Evolutionary conservation across 2,797 vertebrate genomes (phyloP).

Genomic region (Fistularia commersonii): DNA sequence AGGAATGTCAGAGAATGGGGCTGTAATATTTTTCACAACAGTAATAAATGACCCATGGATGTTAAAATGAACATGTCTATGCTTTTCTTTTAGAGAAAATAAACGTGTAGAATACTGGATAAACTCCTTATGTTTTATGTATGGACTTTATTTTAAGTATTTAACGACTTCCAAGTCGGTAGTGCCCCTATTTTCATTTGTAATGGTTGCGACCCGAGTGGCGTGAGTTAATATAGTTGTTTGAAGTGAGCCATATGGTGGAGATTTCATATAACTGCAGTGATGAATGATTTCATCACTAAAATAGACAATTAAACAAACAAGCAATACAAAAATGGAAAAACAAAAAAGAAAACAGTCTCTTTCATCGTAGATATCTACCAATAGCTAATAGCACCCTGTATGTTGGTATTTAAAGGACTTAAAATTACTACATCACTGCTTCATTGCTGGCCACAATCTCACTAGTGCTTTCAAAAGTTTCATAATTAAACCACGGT

Average conservation of each 20-base stretch:
- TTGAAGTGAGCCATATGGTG: slow-evolving; percentile 1
- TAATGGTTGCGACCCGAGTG: slow-evolving; percentile 59
- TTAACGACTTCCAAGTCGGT: not conserved
- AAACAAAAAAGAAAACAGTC: too few species aligned
- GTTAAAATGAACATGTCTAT: not conserved
- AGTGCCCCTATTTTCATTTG: slow-evolving; percentile 1
- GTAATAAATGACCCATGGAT: not conserved
- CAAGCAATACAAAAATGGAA: too few species aligned
- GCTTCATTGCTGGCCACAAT: too few species aligned
- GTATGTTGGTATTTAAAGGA: too few species aligned
- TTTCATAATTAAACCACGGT: too few species aligned
- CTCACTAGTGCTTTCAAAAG: too few species aligned
- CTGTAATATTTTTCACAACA: not conserved
- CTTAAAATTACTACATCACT: too few species aligned
- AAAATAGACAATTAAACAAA: not conserved
- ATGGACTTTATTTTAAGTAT: fast-evolving
- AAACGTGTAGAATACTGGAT: not conserved
- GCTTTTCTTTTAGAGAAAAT: not conserved
- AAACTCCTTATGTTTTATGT: too few species aligned
- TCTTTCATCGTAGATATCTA: too few species aligned
- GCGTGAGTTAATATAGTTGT: slow-evolving; percentile 47
- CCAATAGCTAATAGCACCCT: too few species aligned
- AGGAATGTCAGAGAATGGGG: not conserved
- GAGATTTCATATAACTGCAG: not conserved
- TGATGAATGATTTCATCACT: not conserved